phyloP scores from a whole-genome alignment of 2,797 vertebrate genomes.

The Lemur catta region DNA sequence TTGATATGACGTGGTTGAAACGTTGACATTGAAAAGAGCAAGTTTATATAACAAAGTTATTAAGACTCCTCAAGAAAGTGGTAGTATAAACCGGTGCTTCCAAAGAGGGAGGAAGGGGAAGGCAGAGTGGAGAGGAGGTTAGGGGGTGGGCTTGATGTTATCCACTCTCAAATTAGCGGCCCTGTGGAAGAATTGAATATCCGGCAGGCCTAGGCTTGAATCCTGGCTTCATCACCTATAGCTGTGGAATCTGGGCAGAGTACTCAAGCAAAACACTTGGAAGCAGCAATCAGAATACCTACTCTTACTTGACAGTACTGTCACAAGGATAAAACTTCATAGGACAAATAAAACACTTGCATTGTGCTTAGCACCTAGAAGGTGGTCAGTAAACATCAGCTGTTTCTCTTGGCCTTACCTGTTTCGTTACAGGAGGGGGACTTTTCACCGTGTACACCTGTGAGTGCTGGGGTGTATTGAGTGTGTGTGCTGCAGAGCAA shows the following conservation, averaged over 20 bases:
- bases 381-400: not conserved
- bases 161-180: not conserved
- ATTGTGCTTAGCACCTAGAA: not conserved
- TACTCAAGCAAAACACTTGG: not conserved
- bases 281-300: not conserved
- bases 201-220: fast-evolving
- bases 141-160: not conserved
- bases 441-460: fast-evolving
- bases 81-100: not conserved
- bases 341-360: not conserved
- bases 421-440: not conserved
- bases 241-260: not conserved
- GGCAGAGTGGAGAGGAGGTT: not conserved
- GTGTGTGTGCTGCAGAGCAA: not conserved
- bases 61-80: not conserved
- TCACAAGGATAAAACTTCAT: not conserved
- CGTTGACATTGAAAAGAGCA: not conserved
- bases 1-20: not conserved
- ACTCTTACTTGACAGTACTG: not conserved
- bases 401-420: not conserved
- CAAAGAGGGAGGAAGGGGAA: not conserved
- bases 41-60: not conserved
- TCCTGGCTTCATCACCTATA: not conserved
- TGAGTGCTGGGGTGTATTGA: not conserved
- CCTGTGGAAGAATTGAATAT: not conserved